Conservation (phyloP, 2,888 invertebrate genomes). For the Xanthorhoe designata region DNA sequence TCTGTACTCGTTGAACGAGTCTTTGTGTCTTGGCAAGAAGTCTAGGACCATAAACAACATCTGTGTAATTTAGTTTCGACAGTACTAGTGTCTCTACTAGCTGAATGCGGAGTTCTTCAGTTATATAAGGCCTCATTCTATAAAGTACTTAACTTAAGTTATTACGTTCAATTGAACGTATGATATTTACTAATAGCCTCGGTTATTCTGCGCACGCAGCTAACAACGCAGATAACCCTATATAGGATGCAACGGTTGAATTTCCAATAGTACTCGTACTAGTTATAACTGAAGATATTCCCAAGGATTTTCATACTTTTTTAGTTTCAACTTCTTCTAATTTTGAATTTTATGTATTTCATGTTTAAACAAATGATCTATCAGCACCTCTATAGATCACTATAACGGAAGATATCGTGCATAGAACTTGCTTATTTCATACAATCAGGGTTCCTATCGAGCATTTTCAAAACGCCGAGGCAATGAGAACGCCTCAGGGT, state of each 20-base stretch:
- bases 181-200: constrained; percentile 77
- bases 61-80: too few relatives aligned
- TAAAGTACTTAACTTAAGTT: too few relatives aligned
- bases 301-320: constrained; percentile 30
- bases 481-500: constrained; percentile 39
- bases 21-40: too few relatives aligned
- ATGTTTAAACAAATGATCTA: not conserved
- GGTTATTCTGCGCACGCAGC: constrained; percentile 77
- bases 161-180: constrained; percentile 65
- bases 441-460: constrained; percentile 19
- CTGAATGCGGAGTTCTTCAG: too few relatives aligned
- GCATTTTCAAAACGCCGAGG: constrained; percentile 30
- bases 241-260: constrained; percentile 62
- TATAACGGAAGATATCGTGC: constrained; percentile 1
- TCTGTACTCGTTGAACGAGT: too few relatives aligned
- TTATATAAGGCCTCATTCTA: too few relatives aligned
- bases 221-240: constrained; percentile 80
- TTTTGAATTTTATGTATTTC: not conserved
- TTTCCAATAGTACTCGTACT: constrained; percentile 7
- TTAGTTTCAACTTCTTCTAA: not conserved
- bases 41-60: too few relatives aligned
- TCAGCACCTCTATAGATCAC: constrained; percentile 8
- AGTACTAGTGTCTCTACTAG: too few relatives aligned
- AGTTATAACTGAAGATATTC: constrained; percentile 74
- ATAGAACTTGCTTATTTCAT: constrained; percentile 21